Base-by-base conservation (phyloP, 23 tunicate genomes). In the Clavelina lepadiformis region DNA sequence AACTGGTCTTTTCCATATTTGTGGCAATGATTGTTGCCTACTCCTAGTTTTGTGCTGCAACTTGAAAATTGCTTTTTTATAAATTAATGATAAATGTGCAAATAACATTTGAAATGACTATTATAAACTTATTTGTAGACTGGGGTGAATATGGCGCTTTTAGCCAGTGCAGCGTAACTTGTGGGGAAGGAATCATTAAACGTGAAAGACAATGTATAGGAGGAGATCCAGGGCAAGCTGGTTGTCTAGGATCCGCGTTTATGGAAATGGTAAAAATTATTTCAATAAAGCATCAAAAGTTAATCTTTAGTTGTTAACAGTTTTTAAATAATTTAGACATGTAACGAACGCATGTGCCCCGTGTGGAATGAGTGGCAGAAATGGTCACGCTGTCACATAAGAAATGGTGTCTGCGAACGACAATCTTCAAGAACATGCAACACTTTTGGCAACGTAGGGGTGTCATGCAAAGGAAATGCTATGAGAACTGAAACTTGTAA, bases 341-440 rank as follows among this genome's bases (percentile, higher is more conserved):
- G 82, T 36, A 76, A 65, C 45, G 24, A 24, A 3, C 45, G 36
- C 29, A 63, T 21, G 15, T 78, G 85, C 33, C 62, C 85, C 5
- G 33, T 22, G 23, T 78, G 85, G 82, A 2, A 29, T 3, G 36
- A 36, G 1, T 76, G 73, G 73, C 66, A 51, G 2, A 1, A 21
- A 3, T 76, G 82, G 85, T 68, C 76, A 33, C 13, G 5, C 0
- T 78, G 85, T 31, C 29, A 76, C 5, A 67, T 29, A 6, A 58
- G 69, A 20, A 68, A 76, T 47, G 85, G 76, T 2, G 76, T 69
- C 21, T 76, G 85, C 28, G 59, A 36, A 28, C 32, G 62, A 38
- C 58, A 27, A 19, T 29, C 68, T 4, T 28, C 26, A n/a, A 46
- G 85, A 33, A 68, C 76, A 49, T 78, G 85, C 41, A 68, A 68